phyloP scores from a whole-genome alignment of 2,113 vertebrate genomes.

The Riparia riparia region DNA sequence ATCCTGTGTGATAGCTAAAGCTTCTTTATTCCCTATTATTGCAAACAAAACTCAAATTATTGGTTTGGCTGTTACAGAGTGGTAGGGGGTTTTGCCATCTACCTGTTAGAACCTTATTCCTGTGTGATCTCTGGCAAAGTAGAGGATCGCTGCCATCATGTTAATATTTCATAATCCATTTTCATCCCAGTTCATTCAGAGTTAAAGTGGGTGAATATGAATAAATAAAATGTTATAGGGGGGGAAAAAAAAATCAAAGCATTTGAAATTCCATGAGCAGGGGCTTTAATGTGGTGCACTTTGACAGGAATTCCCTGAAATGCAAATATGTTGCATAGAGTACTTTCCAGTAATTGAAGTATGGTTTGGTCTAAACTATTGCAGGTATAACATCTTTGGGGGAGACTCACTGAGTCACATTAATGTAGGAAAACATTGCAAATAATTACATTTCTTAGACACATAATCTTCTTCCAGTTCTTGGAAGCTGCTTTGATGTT shows the following conservation, averaged over 20 bases:
- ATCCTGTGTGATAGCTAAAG: neutral
- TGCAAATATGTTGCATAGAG: neutral
- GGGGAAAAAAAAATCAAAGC: rapidly evolving
- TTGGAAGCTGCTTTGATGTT: neutral
- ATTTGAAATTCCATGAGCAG: neutral
- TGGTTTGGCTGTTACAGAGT: neutral
- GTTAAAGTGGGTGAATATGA: neutral
- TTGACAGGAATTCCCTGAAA: neutral
- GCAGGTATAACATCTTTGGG: neutral
- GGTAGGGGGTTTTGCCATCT: neutral
- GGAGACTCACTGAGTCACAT: neutral
- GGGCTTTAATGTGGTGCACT: neutral
- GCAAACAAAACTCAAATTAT: neutral
- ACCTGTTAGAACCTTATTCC: neutral
- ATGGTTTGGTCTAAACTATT: neutral
- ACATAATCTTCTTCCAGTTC: neutral
- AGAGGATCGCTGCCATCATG: neutral
- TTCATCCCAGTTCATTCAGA: neutral
- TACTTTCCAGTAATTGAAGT: neutral
- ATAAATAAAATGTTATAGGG: neutral
- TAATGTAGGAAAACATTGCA: neutral
- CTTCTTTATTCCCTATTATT: neutral
- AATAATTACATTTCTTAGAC: neutral
- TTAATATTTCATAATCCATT: neutral
- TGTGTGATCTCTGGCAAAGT: neutral